Conservation (phyloP, 2,888 invertebrate species). For the Eupithecia centaureata region DNA sequence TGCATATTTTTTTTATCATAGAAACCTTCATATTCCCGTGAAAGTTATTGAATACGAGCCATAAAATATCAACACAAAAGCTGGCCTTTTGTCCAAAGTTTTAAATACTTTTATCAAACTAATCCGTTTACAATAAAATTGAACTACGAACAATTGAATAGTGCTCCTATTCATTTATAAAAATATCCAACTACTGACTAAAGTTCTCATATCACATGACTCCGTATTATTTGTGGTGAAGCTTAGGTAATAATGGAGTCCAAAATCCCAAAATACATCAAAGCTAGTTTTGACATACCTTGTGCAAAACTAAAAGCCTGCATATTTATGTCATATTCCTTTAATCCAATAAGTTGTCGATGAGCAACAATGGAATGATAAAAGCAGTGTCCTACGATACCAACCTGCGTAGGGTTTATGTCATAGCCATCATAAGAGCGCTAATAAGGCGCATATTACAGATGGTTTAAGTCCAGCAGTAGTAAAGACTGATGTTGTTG, state of each 20-base stretch:
- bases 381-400: too few relatives aligned
- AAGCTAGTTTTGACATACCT: too few relatives aligned
- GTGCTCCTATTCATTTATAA: constrained; percentile 40
- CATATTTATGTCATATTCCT: too few relatives aligned
- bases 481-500: too few relatives aligned
- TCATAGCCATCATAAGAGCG: too few relatives aligned
- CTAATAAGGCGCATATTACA: too few relatives aligned
- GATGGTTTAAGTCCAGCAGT: too few relatives aligned
- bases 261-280: background rate
- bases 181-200: constrained; percentile 48
- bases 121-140: constrained; percentile 15
- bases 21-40: background rate
- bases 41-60: background rate
- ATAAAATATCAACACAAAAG: background rate
- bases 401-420: too few relatives aligned
- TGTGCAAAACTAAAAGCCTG: too few relatives aligned
- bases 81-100: background rate
- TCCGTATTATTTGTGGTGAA: constrained; percentile 37
- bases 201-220: constrained; percentile 53
- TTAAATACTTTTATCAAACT: background rate
- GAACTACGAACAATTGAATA: constrained; percentile 17
- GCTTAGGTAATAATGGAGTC: background rate
- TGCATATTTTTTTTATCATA: too few relatives aligned
- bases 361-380: too few relatives aligned
- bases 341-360: too few relatives aligned